These are phyloP conservation scores for Hemithea aestivaria DNA, from an alignment of 2,888 invertebrate genomes.

Conservation along the genomic window DNA sequence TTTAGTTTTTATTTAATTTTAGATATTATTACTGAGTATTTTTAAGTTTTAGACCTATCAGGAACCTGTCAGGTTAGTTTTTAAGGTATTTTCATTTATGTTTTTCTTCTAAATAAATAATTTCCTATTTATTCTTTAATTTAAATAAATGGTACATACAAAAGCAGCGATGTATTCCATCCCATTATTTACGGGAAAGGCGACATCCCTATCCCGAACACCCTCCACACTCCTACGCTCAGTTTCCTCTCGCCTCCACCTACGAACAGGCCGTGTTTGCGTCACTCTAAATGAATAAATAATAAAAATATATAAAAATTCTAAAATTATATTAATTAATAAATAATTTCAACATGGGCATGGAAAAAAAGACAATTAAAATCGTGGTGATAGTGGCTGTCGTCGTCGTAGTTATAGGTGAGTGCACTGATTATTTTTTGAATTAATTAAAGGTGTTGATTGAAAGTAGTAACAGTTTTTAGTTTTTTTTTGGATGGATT, in stretches of 20 bases:
- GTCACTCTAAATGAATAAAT: constrained; percentile 1
- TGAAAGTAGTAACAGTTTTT: too few relatives aligned
- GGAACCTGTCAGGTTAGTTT: too few relatives aligned
- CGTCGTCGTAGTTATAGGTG: constrained; percentile 56
- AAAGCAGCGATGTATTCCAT: constrained; percentile 40
- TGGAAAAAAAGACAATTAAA: constrained; percentile 64
- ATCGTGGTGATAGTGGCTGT: constrained; percentile 56
- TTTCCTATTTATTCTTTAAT: too few relatives aligned
- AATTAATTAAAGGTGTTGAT: too few relatives aligned
- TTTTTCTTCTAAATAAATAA: too few relatives aligned
- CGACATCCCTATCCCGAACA: background rate
- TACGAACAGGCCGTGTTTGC: background rate
- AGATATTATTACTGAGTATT: too few relatives aligned
- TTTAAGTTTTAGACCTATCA: too few relatives aligned
- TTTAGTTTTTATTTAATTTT: too few relatives aligned
- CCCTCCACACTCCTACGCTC: constrained; percentile 13
- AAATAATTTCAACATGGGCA: constrained; percentile 48
- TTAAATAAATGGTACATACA: too few relatives aligned
- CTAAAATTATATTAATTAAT: too few relatives aligned
- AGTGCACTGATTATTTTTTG: constrained; percentile 30
- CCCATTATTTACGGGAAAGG: constrained; percentile 8
- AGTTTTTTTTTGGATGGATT: too few relatives aligned
- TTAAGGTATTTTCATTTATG: too few relatives aligned
- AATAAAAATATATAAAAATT: constrained; percentile 6
- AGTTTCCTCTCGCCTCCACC: constrained; percentile 10